Base-by-base conservation (phyloP, 2,797 vertebrate genomes). In the Argya squamiceps region DNA sequence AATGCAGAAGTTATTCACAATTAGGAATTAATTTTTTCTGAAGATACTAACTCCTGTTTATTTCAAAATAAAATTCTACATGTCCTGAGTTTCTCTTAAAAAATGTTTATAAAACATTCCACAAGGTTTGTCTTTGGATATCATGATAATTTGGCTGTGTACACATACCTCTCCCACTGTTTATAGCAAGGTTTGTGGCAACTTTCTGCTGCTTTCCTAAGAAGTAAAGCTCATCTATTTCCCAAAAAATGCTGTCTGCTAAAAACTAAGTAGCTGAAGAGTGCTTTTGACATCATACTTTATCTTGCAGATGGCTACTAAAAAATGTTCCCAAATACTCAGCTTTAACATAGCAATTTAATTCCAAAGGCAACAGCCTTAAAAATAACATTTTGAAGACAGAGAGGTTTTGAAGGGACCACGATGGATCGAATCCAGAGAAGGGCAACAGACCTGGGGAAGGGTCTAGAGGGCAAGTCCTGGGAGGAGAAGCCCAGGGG, bases 91-190 rank as follows among this genome's bases (percentile, higher is more conserved):
- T 78, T 36, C 2, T 55, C 62, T 37, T 37, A 19, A 71, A 71
- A 19, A 23, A 1, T 49, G 23, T 76, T 92, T 60, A 43, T n/a
- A 88, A 46, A 59, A 11, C 17, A 39, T 50, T 53, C 36, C 22
- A 41, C 50, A 30, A 49, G 6, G 5, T 39, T 60, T 73, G 87
- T 36, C 74, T 58, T 70, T 50, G 34, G 58, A 86, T 64, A 32
- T 49, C 0, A 0, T 21, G 4, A 1, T n/a, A 55, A 63, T 16
- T 29, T 80, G 6, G 18, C 52, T 65, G 27, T 29, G 6, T 65
- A 92, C 47, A 59, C 6, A 1, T 37, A 58, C 26, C 18, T 58
- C 41, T 68, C 32, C 15, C 17, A 37, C 37, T 69, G 43, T 68
- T 67, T 77, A 44, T 19, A 50, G 22, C 20, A 69, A 88, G 15